Base-by-base conservation (phyloP, 30 jellyfish, hydroid and myxozoan genomes). In the Aurelia sp. region DNA sequence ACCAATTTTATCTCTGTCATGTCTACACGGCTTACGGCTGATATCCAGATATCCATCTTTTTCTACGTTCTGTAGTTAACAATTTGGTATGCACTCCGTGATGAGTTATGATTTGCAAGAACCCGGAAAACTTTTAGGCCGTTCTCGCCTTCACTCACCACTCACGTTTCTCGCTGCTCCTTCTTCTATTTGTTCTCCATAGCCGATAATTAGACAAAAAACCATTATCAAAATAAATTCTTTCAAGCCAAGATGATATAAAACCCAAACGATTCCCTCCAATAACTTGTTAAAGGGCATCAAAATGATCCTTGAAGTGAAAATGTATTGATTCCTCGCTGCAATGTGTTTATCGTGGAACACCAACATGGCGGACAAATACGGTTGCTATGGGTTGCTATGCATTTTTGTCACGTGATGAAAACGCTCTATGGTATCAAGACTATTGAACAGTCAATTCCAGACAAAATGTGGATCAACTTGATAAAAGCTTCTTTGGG, bases 201-300 rank as follows among this genome's bases (percentile, higher is more conserved):
- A 67, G 78, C 55, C 78, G 38, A 67, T 16, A 67, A 67, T 67
- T 15, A 22, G 78, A 67, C 78, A 67, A 51, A 67, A 67, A 8
- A 67, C 78, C 55, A 13, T 17, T 16, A 61, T 61, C 18, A 38
- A 61, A 38, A 8, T 61, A 8, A 61, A 16, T 61, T 61, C 18
- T 18, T 38, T 18, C 19, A 61, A 31, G 24, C 19, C 12, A 53
- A 11, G 12, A 53, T n/a, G 65, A 53, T 18, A 53, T 11, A n/a
- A 53, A 11, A 53, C 65, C 65, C 65, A 18, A 53, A 53, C 18
- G 65, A 53, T 53, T 53, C 65, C 65, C 65, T 53, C 12, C 12
- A 53, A 53, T 53, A 53, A 11, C 65, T 53, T 18, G 65, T 53
- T 18, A 53, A 53, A 11, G 12, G 18, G 65, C 18, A 53, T 18